Percentiles rank a stretch among this genome's conserved stretches.
Conservation (phyloP, 2,797 vertebrate genomes). For the Myotis planiceps region DNA sequence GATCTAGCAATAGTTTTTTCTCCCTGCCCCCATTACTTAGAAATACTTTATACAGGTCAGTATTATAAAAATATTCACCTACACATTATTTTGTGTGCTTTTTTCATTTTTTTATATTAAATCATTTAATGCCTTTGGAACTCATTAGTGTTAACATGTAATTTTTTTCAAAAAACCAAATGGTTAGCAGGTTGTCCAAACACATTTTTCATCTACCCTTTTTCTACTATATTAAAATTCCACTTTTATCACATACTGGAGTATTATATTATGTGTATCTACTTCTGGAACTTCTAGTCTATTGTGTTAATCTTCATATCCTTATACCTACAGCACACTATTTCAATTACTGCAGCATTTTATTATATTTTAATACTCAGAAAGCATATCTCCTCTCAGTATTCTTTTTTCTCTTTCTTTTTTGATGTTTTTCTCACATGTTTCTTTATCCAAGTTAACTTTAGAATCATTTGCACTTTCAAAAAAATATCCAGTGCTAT, state of each 20-base stretch:
- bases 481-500: conserved; percentile 51
- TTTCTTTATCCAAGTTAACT: conserved; percentile 62
- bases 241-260: background rate
- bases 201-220: conserved; percentile 39
- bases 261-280: background rate
- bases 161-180: background rate
- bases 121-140: conserved; percentile 13
- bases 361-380: conserved; percentile 10
- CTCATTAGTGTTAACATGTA: background rate
- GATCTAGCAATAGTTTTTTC: background rate
- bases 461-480: conserved; percentile 74
- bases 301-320: background rate
- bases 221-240: conserved; percentile 23
- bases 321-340: background rate
- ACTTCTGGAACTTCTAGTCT: background rate
- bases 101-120: conserved; percentile 23
- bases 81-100: background rate
- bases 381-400: conserved; percentile 30
- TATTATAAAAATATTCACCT: background rate
- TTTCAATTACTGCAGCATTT: background rate
- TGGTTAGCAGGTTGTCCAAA: background rate
- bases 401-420: background rate
- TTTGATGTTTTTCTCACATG: conserved; percentile 58
- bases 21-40: background rate
- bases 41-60: background rate